Percentiles rank a stretch among this genome's conserved stretches.
Conservation (phyloP, 2,797 vertebrate genomes). For the Enteromius afrohamiltoni region DNA sequence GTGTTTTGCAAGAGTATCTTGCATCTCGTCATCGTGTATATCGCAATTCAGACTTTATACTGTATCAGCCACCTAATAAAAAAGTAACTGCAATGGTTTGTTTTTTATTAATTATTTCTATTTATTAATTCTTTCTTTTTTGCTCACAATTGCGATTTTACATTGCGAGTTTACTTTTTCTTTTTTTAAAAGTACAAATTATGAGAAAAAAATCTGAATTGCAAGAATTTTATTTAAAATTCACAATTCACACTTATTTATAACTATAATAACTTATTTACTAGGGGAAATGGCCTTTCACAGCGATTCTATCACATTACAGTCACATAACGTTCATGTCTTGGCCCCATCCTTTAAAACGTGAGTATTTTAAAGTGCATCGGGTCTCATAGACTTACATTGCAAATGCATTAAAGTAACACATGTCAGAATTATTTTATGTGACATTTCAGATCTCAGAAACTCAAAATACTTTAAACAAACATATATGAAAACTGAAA, state of each 20-base stretch:
- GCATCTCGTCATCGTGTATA: no score
- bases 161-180: no score
- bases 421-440: background rate
- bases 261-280: background rate
- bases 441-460: background rate
- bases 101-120: no score
- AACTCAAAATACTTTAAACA: background rate
- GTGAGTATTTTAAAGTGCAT: background rate
- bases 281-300: background rate
- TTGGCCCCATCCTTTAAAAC: background rate
- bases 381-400: background rate
- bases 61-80: no score
- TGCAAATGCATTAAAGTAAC: background rate
- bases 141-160: no score
- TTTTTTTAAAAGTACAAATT: background rate
- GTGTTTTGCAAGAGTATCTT: no score
- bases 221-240: no score
- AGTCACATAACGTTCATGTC: background rate
- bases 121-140: no score
- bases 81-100: no score
- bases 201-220: background rate
- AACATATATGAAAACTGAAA: background rate
- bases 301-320: no score
- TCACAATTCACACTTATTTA: no score
- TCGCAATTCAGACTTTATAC: no score